Evolutionary conservation across 2,888 invertebrate genomes (phyloP), one percentile per base, ranked within the genome.

Genomic region (Gari tellinella): DNA sequence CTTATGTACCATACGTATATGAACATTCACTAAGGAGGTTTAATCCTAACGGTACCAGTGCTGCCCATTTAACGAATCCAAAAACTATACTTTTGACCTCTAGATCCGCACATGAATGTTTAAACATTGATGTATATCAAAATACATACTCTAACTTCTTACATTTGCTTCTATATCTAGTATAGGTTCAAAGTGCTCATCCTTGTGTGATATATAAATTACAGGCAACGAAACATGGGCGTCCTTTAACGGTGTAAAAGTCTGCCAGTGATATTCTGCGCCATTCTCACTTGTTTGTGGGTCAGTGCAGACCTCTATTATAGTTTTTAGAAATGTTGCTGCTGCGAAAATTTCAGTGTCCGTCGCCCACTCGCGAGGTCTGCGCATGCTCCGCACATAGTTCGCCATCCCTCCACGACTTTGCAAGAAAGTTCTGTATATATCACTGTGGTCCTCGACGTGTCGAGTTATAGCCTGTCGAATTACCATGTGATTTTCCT

Each of bases 141-240:
- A n/a, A n/a, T n/a, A n/a, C n/a, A n/a, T n/a, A n/a, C n/a, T n/a
- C n/a, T 7, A 31, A 31, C 31, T 7, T 31, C 10, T 7, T 31
- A 4, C 31, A 31, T 31, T 7, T 31, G 31, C 45, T 40, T 79
- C 68, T 12, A 84, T 62, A 43, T 84, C 84, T 8, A 84, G 45
- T 46, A 84, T 82, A 3, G 84, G 84, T 52, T 84, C 84, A 70
- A 84, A 84, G 66, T 84, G 84, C 57, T 82, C 82, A 46, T 82
- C 75, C 56, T 78, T 81, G 60, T 84, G 82, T 7, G 77, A 79
- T 12, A 84, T 70, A 56, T 84, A 84, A 15, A 84, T 72, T n/a
- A 57, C 72, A 15, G 80, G 75, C 49, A 81, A 55, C 3, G 72
- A 72, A 8, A 72, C 51, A 17, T 68, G 70, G 10, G 68, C 70